These are phyloP conservation scores for Lochmaea crataegi DNA, from an alignment of 2,888 invertebrate genomes.

Conservation along the genomic window DNA sequence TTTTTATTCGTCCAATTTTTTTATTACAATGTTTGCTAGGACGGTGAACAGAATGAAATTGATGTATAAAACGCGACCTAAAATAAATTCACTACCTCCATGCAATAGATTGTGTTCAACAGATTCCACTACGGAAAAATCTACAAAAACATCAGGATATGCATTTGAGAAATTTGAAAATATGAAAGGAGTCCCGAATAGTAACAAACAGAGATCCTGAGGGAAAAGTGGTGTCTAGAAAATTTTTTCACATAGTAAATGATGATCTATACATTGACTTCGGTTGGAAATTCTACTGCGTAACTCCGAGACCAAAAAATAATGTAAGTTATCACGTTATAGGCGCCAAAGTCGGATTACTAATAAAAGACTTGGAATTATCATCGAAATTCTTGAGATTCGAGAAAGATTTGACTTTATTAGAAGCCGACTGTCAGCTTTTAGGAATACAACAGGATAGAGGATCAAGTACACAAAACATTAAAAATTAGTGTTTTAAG, in stretches of 20 bases:
- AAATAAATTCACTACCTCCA: not conserved
- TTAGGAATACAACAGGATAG: conserved; percentile 74
- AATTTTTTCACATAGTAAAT: too few species aligned
- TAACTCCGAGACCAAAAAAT: too few species aligned
- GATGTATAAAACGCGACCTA: not conserved
- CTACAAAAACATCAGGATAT: conserved; percentile 68
- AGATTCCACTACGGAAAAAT: conserved; percentile 24
- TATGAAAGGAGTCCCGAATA: conserved; percentile 59
- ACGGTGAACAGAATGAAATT: not conserved
- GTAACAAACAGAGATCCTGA: too few species aligned
- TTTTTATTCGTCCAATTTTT: not conserved
- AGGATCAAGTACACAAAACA: conserved; percentile 42
- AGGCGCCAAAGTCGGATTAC: conserved; percentile 84
- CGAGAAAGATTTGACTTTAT: conserved; percentile 87
- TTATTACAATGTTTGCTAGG: not conserved
- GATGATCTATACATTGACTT: too few species aligned
- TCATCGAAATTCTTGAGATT: conserved; percentile 93
- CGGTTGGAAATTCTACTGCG: too few species aligned
- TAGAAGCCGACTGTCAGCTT: conserved; percentile 94
- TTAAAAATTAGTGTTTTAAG: conserved; percentile 39
- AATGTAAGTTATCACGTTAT: conserved; percentile 86
- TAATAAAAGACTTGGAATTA: conserved; percentile 89
- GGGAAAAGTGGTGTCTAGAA: too few species aligned
- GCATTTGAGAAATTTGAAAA: conserved; percentile 79
- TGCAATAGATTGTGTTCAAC: conserved; percentile 27